Percentiles rank a stretch among this genome's conserved stretches.
These are phyloP conservation scores for Palaemon carinicauda DNA, from an alignment of 1,140 invertebrate species.

Conservation along the genomic window DNA sequence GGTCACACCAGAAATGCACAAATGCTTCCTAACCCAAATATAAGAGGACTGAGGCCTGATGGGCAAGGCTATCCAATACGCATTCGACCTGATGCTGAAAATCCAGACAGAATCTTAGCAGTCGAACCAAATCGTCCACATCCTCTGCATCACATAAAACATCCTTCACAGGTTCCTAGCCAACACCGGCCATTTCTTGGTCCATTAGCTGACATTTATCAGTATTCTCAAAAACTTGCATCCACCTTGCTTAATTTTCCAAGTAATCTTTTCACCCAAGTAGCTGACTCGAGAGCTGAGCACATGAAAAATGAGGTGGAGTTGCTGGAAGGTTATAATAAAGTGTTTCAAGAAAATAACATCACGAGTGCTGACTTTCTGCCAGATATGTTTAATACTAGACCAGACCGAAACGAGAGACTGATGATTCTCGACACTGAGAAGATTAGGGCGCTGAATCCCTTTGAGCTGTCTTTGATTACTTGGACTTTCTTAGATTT, in stretches of 20 bases:
- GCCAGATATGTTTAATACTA: slow-evolving; percentile 49
- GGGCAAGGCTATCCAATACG: slow-evolving; percentile 26
- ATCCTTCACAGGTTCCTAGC: not conserved
- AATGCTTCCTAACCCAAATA: not conserved
- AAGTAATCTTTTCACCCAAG: not conserved
- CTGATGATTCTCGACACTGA: slow-evolving; percentile 43
- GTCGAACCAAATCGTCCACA: not conserved
- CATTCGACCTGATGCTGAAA: slow-evolving; percentile 29
- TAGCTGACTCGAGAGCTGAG: slow-evolving; percentile 17
- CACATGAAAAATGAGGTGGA: slow-evolving; percentile 37
- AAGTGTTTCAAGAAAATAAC: slow-evolving; percentile 39
- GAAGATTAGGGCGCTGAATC: slow-evolving; percentile 39
- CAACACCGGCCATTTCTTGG: slow-evolving; percentile 27
- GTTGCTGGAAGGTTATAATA: slow-evolving; percentile 42
- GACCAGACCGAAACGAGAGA: slow-evolving; percentile 42
- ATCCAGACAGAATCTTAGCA: not conserved
- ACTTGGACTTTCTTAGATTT: slow-evolving; percentile 59
- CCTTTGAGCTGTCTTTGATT: slow-evolving; percentile 55
- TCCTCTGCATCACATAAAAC: not conserved
- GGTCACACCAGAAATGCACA: not conserved
- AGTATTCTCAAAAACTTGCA: slow-evolving; percentile 49
- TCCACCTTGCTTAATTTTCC: slow-evolving; percentile 46
- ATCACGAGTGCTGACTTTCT: slow-evolving; percentile 41
- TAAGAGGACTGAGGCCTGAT: not conserved
- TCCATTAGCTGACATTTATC: slow-evolving; percentile 49